Evolutionary conservation across 2,113 vertebrate species (phyloP).

Genomic region (Erythrocercus mccallii): DNA sequence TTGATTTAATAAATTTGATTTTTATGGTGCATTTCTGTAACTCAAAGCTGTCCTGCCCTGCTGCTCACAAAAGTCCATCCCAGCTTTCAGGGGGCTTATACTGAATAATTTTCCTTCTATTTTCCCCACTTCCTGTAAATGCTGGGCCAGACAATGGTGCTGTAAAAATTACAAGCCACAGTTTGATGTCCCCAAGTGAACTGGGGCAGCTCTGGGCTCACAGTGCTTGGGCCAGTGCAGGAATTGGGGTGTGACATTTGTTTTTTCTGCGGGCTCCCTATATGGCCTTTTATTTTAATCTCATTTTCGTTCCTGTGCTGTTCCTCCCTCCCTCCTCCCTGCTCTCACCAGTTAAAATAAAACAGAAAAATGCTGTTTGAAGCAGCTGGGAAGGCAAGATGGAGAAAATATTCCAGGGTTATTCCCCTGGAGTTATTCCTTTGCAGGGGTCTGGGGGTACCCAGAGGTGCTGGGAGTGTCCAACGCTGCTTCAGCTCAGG

Average conservation of each 20-base stretch:
- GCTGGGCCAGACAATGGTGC: neutral
- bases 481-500: neutral
- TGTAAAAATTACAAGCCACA: neutral
- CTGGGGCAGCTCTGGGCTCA: neutral
- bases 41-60: neutral
- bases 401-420: neutral
- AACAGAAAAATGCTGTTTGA: neutral
- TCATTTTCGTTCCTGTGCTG: neutral
- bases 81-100: neutral
- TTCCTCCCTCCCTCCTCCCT: neutral
- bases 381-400: neutral
- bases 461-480: rapidly evolving
- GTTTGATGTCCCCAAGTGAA: neutral
- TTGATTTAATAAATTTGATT: neutral
- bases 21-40: neutral
- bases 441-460: neutral
- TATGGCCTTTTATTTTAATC: neutral
- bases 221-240: neutral
- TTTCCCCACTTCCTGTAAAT: conserved; percentile 23
- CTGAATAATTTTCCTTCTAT: conserved; percentile 25
- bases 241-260: neutral
- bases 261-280: neutral
- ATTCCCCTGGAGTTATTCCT: rapidly evolving
- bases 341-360: neutral
- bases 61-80: neutral